Evolutionary conservation across 2,888 invertebrate species (phyloP).

Genomic region (Sphaerophoria rueppellii): DNA sequence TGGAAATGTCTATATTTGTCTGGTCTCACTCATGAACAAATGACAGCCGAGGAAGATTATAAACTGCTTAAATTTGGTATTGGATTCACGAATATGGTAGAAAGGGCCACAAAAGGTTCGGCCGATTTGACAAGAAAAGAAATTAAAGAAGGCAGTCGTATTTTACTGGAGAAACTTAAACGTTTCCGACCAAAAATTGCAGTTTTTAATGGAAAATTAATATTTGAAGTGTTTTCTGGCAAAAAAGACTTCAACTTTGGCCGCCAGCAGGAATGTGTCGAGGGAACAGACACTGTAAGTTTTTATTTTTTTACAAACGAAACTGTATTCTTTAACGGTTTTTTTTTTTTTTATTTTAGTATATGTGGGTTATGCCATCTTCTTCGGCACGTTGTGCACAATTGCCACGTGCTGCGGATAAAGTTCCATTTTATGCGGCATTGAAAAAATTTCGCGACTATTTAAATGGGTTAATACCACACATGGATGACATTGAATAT

Average conservation of each 20-base stretch:
- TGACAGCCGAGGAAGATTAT: conserved; percentile 98
- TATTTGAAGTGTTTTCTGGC: conserved; percentile 98
- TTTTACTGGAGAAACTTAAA: conserved; percentile 93
- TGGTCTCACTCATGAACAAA: conserved; percentile 95
- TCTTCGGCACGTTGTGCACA: conserved; percentile 98
- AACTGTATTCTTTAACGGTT: conserved; percentile 1
- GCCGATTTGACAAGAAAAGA: conserved; percentile 96
- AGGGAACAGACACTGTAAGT: conserved; percentile 96
- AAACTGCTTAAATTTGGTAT: conserved; percentile 96
- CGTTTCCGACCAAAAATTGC: conserved; percentile 97
- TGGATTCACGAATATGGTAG: conserved; percentile 99
- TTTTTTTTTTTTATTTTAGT: conserved; percentile 84
- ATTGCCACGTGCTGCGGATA: conserved; percentile 97
- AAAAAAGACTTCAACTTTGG: conserved; percentile 99
- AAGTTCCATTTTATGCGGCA: conserved; percentile 98
- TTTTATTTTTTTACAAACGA: neutral
- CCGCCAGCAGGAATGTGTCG: conserved; percentile 95
- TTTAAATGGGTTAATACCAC: conserved; percentile 92
- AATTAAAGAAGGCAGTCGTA: conserved; percentile 95
- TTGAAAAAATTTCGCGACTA: conserved; percentile 97
- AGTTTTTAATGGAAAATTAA: conserved; percentile 99
- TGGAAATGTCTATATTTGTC: conserved; percentile 99
- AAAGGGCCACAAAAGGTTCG: conserved; percentile 96
- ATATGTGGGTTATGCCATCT: conserved; percentile 99
- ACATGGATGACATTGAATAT: conserved; percentile 93